Evolutionary conservation across 1,140 invertebrate genomes (phyloP), one percentile per base, ranked within the genome.

Genomic region (Potamilus streckersoni): DNA sequence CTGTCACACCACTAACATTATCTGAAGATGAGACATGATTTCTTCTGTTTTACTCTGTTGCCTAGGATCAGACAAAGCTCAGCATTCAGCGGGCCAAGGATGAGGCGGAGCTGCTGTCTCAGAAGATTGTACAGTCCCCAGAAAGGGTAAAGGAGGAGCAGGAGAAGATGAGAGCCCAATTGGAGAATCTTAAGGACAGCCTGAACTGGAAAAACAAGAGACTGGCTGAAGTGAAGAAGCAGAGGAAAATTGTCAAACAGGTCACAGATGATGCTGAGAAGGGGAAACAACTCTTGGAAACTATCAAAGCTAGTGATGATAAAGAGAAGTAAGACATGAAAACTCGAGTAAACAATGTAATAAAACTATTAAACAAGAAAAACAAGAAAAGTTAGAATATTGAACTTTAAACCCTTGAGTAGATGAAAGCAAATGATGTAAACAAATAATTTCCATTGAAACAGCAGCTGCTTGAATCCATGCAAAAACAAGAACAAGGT

Each of bases 71-170:
- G 71, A 20, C 81, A 19, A 82, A 75, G 49, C 64, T 78, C 31
- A 58, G 61, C 31, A 79, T 82, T 38, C 69, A 74, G 60, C 65
- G 73, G 56, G 63, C 65, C 58, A 80, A 84, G 71, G 78, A 80
- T 20, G 80, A 82, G 49, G 73, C 67, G n/a, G 83, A 84, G n/a
- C 80, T 80, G 38, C 61, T 86, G 16, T 81, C 83, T 14, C 76
- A 77, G 77, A 84, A 83, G 59, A 86, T 86, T 65, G 81, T 86
- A 2, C 82, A 83, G 73, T 86, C 84, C 0, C 84, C 84, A 15
- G 80, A 83, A 56, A 81, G 79, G 61, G 79, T 84, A 1, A 79
- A 71, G 63, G 80, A 75, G 49, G 83, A 84, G 55, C 80, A 81
- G 63, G 84, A 83, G 16, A 76, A 71, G 8, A 73, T 82, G 64